A percentile compares a stretch with the other conserved stretches of the same genome.
Evolutionary conservation across 2,113 vertebrate genomes (phyloP).

Genomic region (Solea solea): DNA sequence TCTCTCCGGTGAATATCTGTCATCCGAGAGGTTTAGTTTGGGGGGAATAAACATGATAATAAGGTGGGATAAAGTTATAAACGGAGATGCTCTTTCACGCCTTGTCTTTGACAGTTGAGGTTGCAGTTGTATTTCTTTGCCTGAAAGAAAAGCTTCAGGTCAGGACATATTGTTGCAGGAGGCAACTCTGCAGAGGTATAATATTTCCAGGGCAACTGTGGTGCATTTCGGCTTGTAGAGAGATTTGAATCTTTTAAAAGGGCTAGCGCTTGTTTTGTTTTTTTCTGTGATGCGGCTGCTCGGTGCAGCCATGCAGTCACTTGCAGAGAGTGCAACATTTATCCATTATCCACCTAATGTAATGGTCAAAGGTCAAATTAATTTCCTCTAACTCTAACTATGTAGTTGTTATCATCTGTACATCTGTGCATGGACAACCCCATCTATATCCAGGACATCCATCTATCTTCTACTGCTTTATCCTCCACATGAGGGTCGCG

Average conservation of each 20-base stretch:
- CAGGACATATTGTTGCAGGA: slow-evolving; percentile 23
- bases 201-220: slow-evolving; percentile 1
- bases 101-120: slow-evolving; percentile 24
- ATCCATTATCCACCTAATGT: no score
- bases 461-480: no score
- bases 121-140: slow-evolving; percentile 23
- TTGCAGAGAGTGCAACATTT: no score
- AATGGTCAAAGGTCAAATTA: no score
- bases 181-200: slow-evolving; percentile 12
- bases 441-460: no score
- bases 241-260: background rate
- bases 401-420: no score
- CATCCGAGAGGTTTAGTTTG: slow-evolving; percentile 31
- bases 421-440: no score
- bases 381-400: no score
- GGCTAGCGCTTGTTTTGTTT: no score
- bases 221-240: slow-evolving; percentile 12
- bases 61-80: slow-evolving; percentile 15
- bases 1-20: slow-evolving; percentile 26
- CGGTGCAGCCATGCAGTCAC: no score
- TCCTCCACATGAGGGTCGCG: no score
- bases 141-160: slow-evolving; percentile 10
- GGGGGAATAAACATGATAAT: slow-evolving; percentile 45
- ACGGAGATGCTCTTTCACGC: slow-evolving; percentile 7
- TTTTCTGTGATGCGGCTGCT: no score